Evolutionary conservation across 2,888 invertebrate genomes (phyloP).

Genomic region (Hoplodrina blanda): DNA sequence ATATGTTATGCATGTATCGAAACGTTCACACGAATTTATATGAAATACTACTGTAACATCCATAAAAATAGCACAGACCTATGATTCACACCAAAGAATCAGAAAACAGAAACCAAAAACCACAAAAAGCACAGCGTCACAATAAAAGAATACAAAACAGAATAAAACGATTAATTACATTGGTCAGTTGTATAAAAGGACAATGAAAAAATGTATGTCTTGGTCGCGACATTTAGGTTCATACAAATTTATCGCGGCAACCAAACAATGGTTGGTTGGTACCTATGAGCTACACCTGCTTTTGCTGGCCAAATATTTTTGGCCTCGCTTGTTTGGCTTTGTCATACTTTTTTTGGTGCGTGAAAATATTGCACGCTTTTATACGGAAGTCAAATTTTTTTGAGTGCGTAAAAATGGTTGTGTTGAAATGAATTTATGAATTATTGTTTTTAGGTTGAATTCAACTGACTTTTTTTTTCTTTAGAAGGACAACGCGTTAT

Average conservation of each 20-base stretch:
- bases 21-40: neutral
- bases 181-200: slow-evolving; percentile 44
- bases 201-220: slow-evolving; percentile 64
- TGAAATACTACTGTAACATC: neutral
- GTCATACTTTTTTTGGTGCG: slow-evolving; percentile 37
- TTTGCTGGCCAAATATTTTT: slow-evolving; percentile 55
- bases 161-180: slow-evolving; percentile 60
- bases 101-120: slow-evolving; percentile 10
- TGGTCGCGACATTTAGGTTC: slow-evolving; percentile 57
- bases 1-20: neutral
- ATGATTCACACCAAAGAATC: slow-evolving; percentile 27
- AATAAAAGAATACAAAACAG: slow-evolving; percentile 54
- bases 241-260: slow-evolving; percentile 55
- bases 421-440: slow-evolving; percentile 38
- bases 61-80: slow-evolving; percentile 6
- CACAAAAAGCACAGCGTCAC: slow-evolving; percentile 42
- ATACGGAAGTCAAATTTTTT: slow-evolving; percentile 11
- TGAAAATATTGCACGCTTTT: slow-evolving; percentile 43
- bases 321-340: slow-evolving; percentile 42
- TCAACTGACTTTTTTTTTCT: slow-evolving; percentile 6
- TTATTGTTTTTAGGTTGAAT: slow-evolving; percentile 3
- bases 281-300: slow-evolving; percentile 59
- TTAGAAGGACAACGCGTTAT: slow-evolving; percentile 24
- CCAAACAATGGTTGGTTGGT: slow-evolving; percentile 54
- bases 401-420: slow-evolving; percentile 29